Evolutionary conservation across 2,113 vertebrate species (phyloP).

Genomic region (Struthidea cinerea): DNA sequence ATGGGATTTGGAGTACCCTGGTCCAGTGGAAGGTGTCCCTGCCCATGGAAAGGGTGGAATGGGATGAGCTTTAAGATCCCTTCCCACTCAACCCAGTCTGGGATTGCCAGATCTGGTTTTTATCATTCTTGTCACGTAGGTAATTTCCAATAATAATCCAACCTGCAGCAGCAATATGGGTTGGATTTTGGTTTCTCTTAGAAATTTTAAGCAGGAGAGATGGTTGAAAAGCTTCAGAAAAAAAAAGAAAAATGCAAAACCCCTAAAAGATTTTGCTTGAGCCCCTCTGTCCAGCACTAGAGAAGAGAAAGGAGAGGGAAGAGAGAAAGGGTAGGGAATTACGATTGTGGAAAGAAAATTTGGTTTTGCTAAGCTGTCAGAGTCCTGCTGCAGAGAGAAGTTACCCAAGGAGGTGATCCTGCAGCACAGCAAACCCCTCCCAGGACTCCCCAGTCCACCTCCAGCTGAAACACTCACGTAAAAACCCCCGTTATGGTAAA

Average conservation of each 20-base stretch:
- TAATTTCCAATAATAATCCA: neutral
- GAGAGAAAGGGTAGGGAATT: neutral
- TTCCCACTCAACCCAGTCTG: neutral
- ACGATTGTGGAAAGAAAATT: neutral
- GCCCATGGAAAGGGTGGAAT: neutral
- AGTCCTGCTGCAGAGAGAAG: neutral
- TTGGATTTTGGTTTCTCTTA: neutral
- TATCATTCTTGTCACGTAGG: neutral
- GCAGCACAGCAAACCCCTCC: neutral
- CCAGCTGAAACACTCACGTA: rapidly evolving
- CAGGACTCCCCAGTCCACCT: neutral
- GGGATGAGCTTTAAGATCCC: neutral
- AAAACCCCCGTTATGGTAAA: rapidly evolving
- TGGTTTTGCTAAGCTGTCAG: neutral
- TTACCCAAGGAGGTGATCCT: neutral
- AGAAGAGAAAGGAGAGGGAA: neutral
- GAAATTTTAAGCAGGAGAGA: neutral
- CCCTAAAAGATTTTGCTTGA: neutral
- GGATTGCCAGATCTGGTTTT: neutral
- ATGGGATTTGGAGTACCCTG: neutral
- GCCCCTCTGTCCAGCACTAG: neutral
- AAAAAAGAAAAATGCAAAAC: neutral
- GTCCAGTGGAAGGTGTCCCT: neutral
- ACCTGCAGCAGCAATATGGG: neutral
- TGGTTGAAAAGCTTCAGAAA: neutral